phyloP scores from a whole-genome alignment of 2,113 vertebrate species.

The Malaclemys terrapin region DNA sequence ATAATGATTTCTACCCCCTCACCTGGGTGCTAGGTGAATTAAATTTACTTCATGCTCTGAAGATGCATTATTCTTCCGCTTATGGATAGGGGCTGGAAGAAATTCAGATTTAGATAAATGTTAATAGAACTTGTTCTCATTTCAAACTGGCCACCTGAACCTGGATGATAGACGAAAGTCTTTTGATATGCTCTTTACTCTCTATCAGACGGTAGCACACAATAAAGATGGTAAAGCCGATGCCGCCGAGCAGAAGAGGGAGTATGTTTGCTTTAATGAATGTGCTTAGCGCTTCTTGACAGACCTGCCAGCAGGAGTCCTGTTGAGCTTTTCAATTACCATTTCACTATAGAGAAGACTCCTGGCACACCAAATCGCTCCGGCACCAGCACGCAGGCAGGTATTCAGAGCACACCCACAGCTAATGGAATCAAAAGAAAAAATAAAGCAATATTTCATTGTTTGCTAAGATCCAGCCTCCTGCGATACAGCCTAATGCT shows the following conservation, averaged over 20 bases:
- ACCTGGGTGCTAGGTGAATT: not conserved
- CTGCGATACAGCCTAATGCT: not conserved
- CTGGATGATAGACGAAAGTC: not conserved
- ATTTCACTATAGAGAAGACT: not conserved
- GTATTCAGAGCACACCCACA: not conserved
- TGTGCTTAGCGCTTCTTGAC: not conserved
- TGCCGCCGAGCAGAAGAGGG: not conserved
- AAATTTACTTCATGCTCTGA: not conserved
- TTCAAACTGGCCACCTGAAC: not conserved
- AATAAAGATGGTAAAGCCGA: not conserved
- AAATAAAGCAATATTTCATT: not conserved
- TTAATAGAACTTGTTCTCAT: not conserved
- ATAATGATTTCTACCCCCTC: not conserved
- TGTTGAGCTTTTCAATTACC: not conserved
- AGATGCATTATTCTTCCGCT: not conserved
- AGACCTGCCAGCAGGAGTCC: not conserved
- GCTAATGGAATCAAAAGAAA: not conserved
- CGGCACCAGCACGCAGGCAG: not conserved
- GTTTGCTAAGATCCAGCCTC: fast-evolving
- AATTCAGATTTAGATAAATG: not conserved
- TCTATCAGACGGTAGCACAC: not conserved
- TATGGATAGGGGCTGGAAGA: not conserved
- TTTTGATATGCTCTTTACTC: not conserved
- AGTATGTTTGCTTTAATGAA: conserved; percentile 17
- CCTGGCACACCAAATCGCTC: not conserved